Evolutionary conservation across 2,888 invertebrate species (phyloP), one percentile per base, ranked within the genome.

Genomic region (Tinea semifulvella): DNA sequence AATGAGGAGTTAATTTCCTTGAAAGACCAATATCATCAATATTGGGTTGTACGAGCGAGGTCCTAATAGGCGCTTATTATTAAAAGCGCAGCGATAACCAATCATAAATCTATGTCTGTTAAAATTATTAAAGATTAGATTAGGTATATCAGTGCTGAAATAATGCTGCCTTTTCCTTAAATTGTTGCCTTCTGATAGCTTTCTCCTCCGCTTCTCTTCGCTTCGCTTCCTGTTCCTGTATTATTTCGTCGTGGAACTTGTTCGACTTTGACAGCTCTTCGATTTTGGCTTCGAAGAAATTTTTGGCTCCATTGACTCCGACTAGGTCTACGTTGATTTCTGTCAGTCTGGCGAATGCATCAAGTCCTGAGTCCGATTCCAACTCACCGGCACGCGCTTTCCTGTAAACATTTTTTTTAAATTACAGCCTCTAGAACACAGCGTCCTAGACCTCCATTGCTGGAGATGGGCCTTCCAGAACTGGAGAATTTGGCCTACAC

Each of bases 271-370:
- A 74, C 50, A 94, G 85, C 60, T 94, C 91, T 60, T 92, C 92
- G 57, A 97, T 96, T 88, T 97, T 97, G 0, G 96, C 94, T 81
- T 96, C 95, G 62, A 97, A 97, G 82, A 97, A 97, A 62, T 91
- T 89, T 67, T 96, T 96, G 25, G 97, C 97, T 10, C 96, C 97
- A 51, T 90, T 91, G 0, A 97, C 97, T 1, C 97, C 97, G 14
- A 95, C 95, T 80, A 94, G 90, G 52, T 95, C 94, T 0, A 97
- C 96, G 62, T 95, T 90, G 47, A 97, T 91, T 76, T 96, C 96
- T 4, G 94, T 92, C 20, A 96, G 77, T 52, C 89, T 85, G 6
- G 96, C 96, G 55, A 97, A 73, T 50, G 94, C 91, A 50, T 88
- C 89, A 44, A 98, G 81, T 1, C 96, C 96, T 10, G 94, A 94